phyloP scores from a whole-genome alignment of 2,797 vertebrate species.

The Hippopotamyrus pictus region DNA sequence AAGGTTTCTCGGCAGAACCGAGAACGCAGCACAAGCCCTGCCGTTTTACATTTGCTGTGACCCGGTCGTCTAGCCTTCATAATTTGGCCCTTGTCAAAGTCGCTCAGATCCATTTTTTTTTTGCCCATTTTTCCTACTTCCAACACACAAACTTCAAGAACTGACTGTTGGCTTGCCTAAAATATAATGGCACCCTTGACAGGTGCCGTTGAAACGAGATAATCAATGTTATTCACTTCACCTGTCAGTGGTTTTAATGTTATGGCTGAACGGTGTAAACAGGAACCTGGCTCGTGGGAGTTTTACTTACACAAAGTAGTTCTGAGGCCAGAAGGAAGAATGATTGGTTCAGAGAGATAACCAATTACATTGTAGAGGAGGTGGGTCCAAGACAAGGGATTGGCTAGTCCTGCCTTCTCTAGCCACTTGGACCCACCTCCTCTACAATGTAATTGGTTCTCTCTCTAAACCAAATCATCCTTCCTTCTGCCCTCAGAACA shows the following conservation, averaged over 20 bases:
- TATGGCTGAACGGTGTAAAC: background rate
- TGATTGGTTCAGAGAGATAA: background rate
- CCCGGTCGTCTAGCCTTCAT: background rate
- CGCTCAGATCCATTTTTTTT: background rate
- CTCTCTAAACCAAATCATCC: background rate
- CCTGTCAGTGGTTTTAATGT: background rate
- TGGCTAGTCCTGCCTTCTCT: background rate
- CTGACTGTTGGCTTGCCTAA: background rate
- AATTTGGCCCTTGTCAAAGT: background rate
- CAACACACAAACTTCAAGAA: background rate
- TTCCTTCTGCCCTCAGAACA: background rate
- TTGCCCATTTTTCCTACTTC: background rate
- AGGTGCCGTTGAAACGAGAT: background rate
- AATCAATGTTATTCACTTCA: background rate
- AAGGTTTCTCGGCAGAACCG: background rate
- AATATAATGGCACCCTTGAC: background rate
- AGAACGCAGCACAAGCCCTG: background rate
- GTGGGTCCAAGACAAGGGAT: background rate
- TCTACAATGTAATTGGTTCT: background rate
- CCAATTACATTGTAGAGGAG: background rate
- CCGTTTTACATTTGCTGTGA: background rate
- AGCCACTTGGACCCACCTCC: background rate
- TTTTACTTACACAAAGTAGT: background rate
- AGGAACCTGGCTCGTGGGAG: background rate
- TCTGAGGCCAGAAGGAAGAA: background rate